Base-by-base conservation (phyloP, 2,888 invertebrate species). In the Dolichomitus sp. region DNA sequence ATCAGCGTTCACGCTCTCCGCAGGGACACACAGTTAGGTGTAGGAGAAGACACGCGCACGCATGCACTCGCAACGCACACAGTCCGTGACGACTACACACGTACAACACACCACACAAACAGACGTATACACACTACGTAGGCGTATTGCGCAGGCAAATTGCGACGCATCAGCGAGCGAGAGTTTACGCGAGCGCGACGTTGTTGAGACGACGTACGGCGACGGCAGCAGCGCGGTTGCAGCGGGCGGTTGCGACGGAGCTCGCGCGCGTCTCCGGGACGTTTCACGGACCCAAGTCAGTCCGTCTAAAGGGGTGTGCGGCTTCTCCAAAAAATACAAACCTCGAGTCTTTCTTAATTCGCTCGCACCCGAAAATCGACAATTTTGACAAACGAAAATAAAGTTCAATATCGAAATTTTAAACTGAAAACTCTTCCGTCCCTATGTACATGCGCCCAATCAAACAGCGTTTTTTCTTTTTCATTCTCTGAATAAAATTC, bases 121-220 rank as follows among this genome's bases (percentile, higher is more conserved):
- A 80, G 54, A 70, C 83, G 72, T 80, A 52, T 69, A 83, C 68
- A 83, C 89, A 89, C 87, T 90, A 89, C 88, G 87, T 90, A 81
- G 78, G 78, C 84, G 78, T 72, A 40, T 82, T 78, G 80, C 82
- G 82, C 72, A 82, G 69, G 76, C 81, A 70, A 78, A 72, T 83
- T 72, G 63, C 76, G 75, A 79, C 76, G 76, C 76, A 59, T 59
- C 57, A 79, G 82, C 84, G 79, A 82, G 80, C 72, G 75, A 80
- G 66, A 68, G 52, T 73, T 76, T 42, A 68, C 76, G 82, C 69
- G 63, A 42, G 50, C 54, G 40, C 75, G 69, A 37, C 66, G 52
- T 70, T 74, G 42, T 61, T 72, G 59, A 48, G 45, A 59, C 76
- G 75, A 77, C 69, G 70, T 54, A 68, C 75, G 75, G 33, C 63